phyloP scores from a whole-genome alignment of 64 coral and sea anemone genomes.

The Astreopora myriophthalma region DNA sequence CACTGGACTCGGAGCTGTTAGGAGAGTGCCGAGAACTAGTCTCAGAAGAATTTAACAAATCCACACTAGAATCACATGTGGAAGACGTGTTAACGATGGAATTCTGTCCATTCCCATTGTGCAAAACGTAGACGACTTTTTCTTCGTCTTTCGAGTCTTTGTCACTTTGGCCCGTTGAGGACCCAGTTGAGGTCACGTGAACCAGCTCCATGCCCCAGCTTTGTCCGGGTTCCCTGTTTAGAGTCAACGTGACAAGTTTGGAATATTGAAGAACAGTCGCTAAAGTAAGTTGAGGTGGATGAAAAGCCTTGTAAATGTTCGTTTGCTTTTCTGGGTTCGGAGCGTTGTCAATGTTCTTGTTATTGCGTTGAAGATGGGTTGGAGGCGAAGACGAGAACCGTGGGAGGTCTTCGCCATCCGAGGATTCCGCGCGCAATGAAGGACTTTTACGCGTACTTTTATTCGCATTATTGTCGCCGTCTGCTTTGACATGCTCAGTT shows the following conservation, averaged over 20 bases:
- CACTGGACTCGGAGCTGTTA: not conserved
- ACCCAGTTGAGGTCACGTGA: slow-evolving; percentile 68
- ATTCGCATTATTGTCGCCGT: not conserved
- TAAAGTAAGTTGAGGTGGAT: slow-evolving; percentile 11
- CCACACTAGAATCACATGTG: not conserved
- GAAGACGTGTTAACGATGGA: slow-evolving; percentile 22
- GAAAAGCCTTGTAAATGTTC: not conserved
- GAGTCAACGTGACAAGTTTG: slow-evolving; percentile 51
- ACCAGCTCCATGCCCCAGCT: slow-evolving; percentile 78
- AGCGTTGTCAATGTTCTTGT: not conserved
- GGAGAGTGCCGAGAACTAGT: not conserved
- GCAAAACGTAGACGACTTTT: slow-evolving; percentile 79
- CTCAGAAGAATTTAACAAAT: not conserved
- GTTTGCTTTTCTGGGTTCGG: not conserved
- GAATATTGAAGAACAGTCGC: slow-evolving; percentile 61
- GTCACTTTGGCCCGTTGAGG: not conserved
- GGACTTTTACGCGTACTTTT: not conserved
- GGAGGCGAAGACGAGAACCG: slow-evolving; percentile 15
- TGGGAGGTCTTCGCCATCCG: slow-evolving; percentile 12
- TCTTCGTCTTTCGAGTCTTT: slow-evolving; percentile 7
- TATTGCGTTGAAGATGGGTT: not conserved
- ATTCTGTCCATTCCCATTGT: slow-evolving; percentile 73
- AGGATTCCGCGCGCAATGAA: not conserved
- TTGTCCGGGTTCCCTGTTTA: slow-evolving; percentile 32
- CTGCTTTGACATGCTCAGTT: not conserved